Evolutionary conservation across 2,113 vertebrate genomes (phyloP).

Genomic region (Oreochromis aureus): DNA sequence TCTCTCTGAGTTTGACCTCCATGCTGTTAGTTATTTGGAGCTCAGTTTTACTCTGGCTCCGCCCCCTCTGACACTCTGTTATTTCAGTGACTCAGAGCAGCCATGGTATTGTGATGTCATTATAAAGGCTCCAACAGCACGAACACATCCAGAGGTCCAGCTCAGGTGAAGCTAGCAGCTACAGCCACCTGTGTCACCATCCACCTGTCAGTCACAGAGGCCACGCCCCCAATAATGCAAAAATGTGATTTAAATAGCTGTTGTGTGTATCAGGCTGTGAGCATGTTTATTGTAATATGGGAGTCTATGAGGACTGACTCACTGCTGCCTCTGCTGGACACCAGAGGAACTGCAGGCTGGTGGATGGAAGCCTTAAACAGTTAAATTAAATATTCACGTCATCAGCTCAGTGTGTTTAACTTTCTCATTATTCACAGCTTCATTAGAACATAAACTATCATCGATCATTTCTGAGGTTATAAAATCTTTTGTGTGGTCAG

Average conservation of each 20-base stretch:
- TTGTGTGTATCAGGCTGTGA: neutral
- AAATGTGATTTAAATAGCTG: rapidly evolving
- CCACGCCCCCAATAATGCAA: neutral
- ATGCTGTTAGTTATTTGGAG: neutral
- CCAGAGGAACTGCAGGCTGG: neutral
- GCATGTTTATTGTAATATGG: neutral
- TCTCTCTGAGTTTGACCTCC: neutral
- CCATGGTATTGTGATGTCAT: neutral
- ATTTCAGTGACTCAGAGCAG: neutral
- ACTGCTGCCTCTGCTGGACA: neutral
- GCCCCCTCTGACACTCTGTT: neutral
- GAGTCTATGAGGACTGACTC: neutral
- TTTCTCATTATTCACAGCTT: neutral
- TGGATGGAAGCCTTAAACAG: neutral
- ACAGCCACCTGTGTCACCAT: neutral
- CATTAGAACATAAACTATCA: neutral
- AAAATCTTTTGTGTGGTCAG: rapidly evolving
- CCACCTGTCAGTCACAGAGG: neutral
- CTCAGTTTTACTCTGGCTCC: neutral
- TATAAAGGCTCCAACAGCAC: neutral
- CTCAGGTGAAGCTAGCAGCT: neutral
- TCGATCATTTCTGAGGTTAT: neutral
- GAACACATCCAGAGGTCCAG: neutral
- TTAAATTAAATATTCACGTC: neutral
- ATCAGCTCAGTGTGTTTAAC: neutral